Evolutionary conservation across 2,113 vertebrate genomes (phyloP).

Genomic region (Corapipo altera): DNA sequence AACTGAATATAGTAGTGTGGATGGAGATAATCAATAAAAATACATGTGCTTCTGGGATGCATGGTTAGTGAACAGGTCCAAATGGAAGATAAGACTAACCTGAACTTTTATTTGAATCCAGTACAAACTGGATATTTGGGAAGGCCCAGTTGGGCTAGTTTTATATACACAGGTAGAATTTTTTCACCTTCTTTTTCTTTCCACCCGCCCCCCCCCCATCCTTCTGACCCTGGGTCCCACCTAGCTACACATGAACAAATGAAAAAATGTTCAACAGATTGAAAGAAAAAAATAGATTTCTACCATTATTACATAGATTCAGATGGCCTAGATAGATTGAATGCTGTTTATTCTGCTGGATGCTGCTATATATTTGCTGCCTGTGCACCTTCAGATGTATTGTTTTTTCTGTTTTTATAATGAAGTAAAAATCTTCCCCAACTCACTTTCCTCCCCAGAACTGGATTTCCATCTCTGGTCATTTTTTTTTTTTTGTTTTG

Average conservation of each 20-base stretch:
- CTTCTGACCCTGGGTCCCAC: not conserved
- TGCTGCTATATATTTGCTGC: not conserved
- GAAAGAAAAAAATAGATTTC: not conserved
- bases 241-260: not conserved
- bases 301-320: not conserved
- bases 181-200: not conserved
- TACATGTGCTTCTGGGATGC: not conserved
- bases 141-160: not conserved
- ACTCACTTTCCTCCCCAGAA: not conserved
- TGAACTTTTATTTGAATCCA: not conserved
- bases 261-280: not conserved
- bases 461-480: not conserved
- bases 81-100: not conserved
- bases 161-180: not conserved
- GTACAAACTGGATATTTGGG: not conserved
- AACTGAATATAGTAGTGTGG: not conserved
- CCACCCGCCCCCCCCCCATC: rapidly evolving
- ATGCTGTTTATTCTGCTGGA: not conserved
- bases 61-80: not conserved
- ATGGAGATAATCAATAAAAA: not conserved
- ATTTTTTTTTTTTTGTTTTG: not conserved
- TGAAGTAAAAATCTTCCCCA: not conserved
- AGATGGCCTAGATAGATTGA: not conserved
- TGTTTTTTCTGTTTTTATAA: not conserved
- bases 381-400: not conserved